Conservation (phyloP, 2,797 vertebrate species). For the Megaceryle alcyon region DNA sequence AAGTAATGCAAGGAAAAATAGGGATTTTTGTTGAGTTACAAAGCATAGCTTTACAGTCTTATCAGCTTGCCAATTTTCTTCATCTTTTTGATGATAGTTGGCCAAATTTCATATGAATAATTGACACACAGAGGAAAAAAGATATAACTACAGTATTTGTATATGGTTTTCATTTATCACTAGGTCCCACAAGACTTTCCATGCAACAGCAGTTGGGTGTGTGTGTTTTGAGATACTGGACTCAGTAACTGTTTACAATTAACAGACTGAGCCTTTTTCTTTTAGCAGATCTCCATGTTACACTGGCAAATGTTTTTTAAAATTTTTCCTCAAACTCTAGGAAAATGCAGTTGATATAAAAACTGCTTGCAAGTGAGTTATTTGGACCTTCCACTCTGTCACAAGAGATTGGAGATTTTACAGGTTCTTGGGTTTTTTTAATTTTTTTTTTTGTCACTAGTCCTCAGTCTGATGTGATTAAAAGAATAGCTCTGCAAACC, state of each 20-base stretch:
- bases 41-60: neutral
- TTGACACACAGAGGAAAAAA: neutral
- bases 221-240: neutral
- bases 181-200: neutral
- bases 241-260: neutral
- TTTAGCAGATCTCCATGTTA: neutral
- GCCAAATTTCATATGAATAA: neutral
- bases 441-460: neutral
- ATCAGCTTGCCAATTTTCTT: neutral
- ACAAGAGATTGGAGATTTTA: neutral
- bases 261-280: neutral
- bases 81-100: neutral
- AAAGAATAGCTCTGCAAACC: neutral
- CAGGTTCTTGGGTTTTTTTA: neutral
- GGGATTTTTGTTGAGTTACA: neutral
- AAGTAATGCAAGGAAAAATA: neutral
- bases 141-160: neutral
- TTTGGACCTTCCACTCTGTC: neutral
- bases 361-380: neutral
- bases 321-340: neutral
- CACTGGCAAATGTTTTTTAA: neutral
- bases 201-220: neutral
- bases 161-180: conserved; percentile 3
- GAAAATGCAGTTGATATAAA: neutral
- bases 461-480: conserved; percentile 7